phyloP scores from a whole-genome alignment of 1,140 invertebrate genomes.

The Apocrypta bakeri region DNA sequence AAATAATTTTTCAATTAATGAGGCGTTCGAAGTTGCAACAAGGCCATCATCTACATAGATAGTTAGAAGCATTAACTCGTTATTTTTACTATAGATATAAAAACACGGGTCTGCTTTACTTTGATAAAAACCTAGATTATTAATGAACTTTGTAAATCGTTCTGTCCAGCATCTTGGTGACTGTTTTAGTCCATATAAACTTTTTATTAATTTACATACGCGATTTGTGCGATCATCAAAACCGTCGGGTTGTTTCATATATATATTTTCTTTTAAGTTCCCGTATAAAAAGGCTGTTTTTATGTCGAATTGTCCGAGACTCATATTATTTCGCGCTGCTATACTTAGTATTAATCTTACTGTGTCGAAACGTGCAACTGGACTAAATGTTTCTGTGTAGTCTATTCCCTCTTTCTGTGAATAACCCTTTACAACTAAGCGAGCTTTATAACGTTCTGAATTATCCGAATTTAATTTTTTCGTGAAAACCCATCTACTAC shows the following conservation, averaged over 20 bases:
- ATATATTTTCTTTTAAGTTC: slow-evolving; percentile 61
- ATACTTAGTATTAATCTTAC: slow-evolving; percentile 13
- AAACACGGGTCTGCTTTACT: slow-evolving; percentile 27
- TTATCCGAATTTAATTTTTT: slow-evolving; percentile 48
- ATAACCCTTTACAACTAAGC: slow-evolving; percentile 38
- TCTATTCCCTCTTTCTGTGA: slow-evolving; percentile 47
- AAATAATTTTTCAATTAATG: slow-evolving; percentile 27
- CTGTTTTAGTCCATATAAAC: slow-evolving; percentile 60
- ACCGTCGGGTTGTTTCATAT: slow-evolving; percentile 64
- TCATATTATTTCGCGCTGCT: neutral
- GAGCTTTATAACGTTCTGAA: slow-evolving; percentile 39
- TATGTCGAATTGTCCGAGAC: slow-evolving; percentile 58
- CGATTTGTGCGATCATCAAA: slow-evolving; percentile 46
- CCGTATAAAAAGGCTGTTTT: slow-evolving; percentile 65
- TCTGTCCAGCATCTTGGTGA: slow-evolving; percentile 53
- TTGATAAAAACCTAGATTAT: neutral
- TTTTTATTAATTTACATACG: slow-evolving; percentile 52
- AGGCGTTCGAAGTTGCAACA: slow-evolving; percentile 28
- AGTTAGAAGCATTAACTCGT: neutral
- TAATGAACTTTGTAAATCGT: slow-evolving; percentile 32
- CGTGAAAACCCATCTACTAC: slow-evolving; percentile 52
- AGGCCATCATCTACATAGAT: slow-evolving; percentile 52
- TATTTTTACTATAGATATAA: slow-evolving; percentile 17
- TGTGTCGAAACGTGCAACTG: slow-evolving; percentile 29
- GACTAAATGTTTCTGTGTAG: slow-evolving; percentile 40